Conservation (phyloP, 2,113 vertebrate genomes). For the Glareola pratincola region DNA sequence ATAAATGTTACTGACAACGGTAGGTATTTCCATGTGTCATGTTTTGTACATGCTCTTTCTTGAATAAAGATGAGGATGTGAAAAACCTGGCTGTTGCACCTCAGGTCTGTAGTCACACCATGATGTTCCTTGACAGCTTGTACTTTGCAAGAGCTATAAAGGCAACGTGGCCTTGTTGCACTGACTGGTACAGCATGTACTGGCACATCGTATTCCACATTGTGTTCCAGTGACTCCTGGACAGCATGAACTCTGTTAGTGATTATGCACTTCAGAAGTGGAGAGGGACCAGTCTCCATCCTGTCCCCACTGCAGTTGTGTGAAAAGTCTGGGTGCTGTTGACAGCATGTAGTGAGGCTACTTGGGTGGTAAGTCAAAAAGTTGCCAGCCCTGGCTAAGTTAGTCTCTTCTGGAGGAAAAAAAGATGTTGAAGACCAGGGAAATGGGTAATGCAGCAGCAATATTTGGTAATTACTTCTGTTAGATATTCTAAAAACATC, state of each 20-base stretch:
- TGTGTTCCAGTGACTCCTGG: background rate
- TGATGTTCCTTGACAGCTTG: background rate
- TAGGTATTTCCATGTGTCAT: background rate
- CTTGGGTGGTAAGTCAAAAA: background rate
- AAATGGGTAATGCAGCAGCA: background rate
- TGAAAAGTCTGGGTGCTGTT: background rate
- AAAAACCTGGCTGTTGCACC: background rate
- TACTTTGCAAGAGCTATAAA: background rate
- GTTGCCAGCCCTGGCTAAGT: background rate
- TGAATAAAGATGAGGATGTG: slow-evolving; percentile 28
- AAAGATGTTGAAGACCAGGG: rapidly evolving
- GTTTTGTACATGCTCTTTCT: background rate
- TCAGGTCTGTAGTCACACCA: background rate
- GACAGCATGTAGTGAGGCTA: background rate
- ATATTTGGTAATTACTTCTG: background rate
- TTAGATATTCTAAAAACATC: background rate
- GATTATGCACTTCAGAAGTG: rapidly evolving
- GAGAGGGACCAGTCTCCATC: background rate
- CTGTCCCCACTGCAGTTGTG: background rate
- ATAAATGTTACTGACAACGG: background rate
- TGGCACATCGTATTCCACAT: rapidly evolving
- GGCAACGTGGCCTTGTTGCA: rapidly evolving
- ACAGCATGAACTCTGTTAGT: background rate
- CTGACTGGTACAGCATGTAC: background rate
- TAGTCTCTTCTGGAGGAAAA: background rate